Conservation (phyloP, 2,888 invertebrate genomes). For the Heliothis peltigera region DNA sequence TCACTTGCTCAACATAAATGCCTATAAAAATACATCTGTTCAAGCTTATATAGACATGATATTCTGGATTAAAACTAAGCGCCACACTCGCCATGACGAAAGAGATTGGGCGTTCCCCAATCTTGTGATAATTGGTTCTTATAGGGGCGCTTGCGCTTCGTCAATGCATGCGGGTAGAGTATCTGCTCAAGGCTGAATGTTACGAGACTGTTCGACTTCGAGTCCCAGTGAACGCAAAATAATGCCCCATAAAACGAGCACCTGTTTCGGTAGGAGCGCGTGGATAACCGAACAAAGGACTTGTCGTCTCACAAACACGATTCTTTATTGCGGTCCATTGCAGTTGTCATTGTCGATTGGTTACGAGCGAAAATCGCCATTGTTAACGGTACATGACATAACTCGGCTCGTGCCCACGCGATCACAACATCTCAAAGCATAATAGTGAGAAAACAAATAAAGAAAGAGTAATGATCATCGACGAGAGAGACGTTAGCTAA, state of each 20-base stretch:
- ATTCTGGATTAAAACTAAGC: slow-evolving; percentile 17
- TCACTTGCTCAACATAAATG: slow-evolving; percentile 83
- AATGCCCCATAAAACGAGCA: slow-evolving; percentile 72
- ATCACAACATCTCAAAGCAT: slow-evolving; percentile 66
- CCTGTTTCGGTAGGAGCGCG: slow-evolving; percentile 75
- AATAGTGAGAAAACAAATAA: slow-evolving; percentile 72
- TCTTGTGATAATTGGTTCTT: slow-evolving; percentile 74
- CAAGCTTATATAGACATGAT: slow-evolving; percentile 50
- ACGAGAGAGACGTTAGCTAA: slow-evolving; percentile 63
- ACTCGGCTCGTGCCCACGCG: slow-evolving; percentile 74
- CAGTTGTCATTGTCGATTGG: slow-evolving; percentile 78
- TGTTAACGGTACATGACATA: slow-evolving; percentile 78
- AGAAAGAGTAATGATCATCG: slow-evolving; percentile 67
- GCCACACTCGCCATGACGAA: slow-evolving; percentile 58
- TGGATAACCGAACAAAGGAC: slow-evolving; percentile 76
- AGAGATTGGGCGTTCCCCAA: slow-evolving; percentile 72
- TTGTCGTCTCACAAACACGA: slow-evolving; percentile 73
- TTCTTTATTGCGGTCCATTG: slow-evolving; percentile 78
- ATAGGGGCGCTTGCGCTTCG: slow-evolving; percentile 79
- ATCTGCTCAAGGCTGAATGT: slow-evolving; percentile 60
- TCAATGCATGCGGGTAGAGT: slow-evolving; percentile 78
- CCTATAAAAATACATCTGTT: slow-evolving; percentile 66
- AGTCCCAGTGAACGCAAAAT: slow-evolving; percentile 62
- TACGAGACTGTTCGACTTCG: slow-evolving; percentile 57
- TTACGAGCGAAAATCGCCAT: slow-evolving; percentile 77